Percentiles rank a stretch among this genome's conserved stretches.
Conservation (phyloP, 2,113 vertebrate species). For the Neotragus moschatus region DNA sequence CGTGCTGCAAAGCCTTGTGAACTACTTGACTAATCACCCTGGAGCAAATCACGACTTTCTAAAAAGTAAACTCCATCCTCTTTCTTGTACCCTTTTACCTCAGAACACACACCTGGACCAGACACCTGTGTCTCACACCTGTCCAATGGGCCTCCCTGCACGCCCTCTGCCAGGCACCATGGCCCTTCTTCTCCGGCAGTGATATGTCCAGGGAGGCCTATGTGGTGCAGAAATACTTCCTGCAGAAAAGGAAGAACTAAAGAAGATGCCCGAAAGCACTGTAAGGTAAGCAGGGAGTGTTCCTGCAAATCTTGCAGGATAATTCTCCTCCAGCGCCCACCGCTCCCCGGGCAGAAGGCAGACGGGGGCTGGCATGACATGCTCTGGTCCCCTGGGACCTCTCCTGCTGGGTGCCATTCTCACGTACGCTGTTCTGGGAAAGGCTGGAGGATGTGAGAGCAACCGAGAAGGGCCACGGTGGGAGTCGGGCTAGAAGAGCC, state of each 20-base stretch:
- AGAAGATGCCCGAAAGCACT: neutral
- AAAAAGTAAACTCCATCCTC: accelerated
- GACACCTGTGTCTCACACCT: accelerated
- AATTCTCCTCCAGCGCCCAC: accelerated
- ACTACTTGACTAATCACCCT: neutral
- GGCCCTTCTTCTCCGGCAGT: accelerated
- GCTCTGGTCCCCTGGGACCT: too few species aligned
- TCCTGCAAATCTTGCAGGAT: accelerated
- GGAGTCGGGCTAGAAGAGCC: neutral
- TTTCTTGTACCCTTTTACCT: accelerated
- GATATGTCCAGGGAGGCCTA: accelerated
- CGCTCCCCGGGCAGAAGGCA: accelerated
- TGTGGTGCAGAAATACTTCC: neutral
- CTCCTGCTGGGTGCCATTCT: neutral
- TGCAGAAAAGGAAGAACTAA: neutral
- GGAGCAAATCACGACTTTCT: neutral
- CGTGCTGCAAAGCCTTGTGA: neutral
- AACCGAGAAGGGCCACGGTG: accelerated
- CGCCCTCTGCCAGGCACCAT: accelerated
- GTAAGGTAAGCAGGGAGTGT: accelerated
- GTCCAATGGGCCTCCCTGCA: neutral
- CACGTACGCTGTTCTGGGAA: neutral
- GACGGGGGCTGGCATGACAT: accelerated
- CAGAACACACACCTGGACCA: neutral
- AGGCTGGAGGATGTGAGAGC: accelerated